phyloP scores from a whole-genome alignment of 1,140 invertebrate genomes.

The Caligus rogercresseyi region DNA sequence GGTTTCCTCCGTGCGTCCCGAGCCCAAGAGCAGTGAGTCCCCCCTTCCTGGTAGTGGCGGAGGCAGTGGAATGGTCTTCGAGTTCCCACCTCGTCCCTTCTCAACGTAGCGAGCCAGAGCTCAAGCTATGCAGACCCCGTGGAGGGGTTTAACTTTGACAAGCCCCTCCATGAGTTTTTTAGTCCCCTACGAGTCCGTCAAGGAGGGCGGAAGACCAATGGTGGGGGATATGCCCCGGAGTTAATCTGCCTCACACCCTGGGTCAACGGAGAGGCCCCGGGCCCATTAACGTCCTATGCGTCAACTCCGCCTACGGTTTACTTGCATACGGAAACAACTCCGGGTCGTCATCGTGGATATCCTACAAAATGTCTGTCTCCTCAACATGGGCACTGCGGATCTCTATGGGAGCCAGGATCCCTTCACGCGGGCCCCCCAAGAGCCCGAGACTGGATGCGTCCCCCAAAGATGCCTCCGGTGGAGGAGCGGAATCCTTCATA shows the following conservation, averaged over 20 bases:
- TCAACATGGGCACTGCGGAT: slow-evolving; percentile 64
- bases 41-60: slow-evolving; percentile 15
- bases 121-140: slow-evolving; percentile 30
- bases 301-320: slow-evolving; percentile 92
- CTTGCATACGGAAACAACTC: slow-evolving; percentile 91
- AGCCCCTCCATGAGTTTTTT: slow-evolving; percentile 20
- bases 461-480: slow-evolving; percentile 27
- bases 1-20: slow-evolving; percentile 55
- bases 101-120: slow-evolving; percentile 33
- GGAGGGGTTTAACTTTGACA: slow-evolving; percentile 29
- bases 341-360: slow-evolving; percentile 85
- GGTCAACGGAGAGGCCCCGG: slow-evolving; percentile 54
- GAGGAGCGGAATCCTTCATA: too few species aligned
- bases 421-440: slow-evolving; percentile 59
- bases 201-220: slow-evolving; percentile 53
- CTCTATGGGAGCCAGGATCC: slow-evolving; percentile 73
- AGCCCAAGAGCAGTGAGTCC: slow-evolving; percentile 30
- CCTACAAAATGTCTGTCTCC: slow-evolving; percentile 68
- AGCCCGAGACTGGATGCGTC: slow-evolving; percentile 44
- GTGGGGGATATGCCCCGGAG: slow-evolving; percentile 81
- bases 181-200: slow-evolving; percentile 28
- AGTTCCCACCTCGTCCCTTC: slow-evolving; percentile 44
- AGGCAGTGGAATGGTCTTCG: slow-evolving; percentile 27
- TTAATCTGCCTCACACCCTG: slow-evolving; percentile 76
- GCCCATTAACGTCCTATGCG: slow-evolving; percentile 64